phyloP scores from a whole-genome alignment of 2,113 vertebrate species.

The Anguilla japonica region DNA sequence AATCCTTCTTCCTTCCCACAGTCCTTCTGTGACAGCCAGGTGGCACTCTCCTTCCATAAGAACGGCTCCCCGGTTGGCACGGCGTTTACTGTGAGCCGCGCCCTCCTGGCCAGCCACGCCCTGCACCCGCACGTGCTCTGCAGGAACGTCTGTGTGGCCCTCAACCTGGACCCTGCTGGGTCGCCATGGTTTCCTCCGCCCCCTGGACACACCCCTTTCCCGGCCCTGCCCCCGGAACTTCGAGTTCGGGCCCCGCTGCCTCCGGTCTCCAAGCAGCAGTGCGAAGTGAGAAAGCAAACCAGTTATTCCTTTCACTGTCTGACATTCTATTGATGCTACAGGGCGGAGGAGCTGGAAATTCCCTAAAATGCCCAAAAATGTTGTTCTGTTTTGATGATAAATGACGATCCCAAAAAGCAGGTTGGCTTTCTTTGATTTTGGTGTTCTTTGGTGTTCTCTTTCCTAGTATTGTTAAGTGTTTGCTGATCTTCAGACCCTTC shows the following conservation, averaged over 20 bases:
- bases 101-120: constrained; percentile 58
- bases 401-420: no score
- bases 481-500: no score
- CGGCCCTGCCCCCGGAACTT: constrained; percentile 60
- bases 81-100: constrained; percentile 71
- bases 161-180: constrained; percentile 74
- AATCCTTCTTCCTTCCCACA: constrained; percentile 29
- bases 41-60: constrained; percentile 80
- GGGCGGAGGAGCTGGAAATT: background rate
- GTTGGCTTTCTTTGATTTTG: no score
- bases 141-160: constrained; percentile 74
- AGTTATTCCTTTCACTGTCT: background rate
- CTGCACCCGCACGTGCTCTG: constrained; percentile 83
- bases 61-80: constrained; percentile 77
- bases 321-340: background rate
- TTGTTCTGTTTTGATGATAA: no score
- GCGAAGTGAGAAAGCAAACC: constrained; percentile 71
- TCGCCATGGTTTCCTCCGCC: constrained; percentile 72
- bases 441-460: no score
- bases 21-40: constrained; percentile 65
- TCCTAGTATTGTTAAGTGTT: no score
- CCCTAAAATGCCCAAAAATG: no score
- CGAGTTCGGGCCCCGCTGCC: constrained; percentile 56
- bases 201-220: constrained; percentile 68
- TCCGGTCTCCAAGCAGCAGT: constrained; percentile 66